Evolutionary conservation across 2,113 vertebrate species (phyloP).

Genomic region (Gymnarchus niloticus): DNA sequence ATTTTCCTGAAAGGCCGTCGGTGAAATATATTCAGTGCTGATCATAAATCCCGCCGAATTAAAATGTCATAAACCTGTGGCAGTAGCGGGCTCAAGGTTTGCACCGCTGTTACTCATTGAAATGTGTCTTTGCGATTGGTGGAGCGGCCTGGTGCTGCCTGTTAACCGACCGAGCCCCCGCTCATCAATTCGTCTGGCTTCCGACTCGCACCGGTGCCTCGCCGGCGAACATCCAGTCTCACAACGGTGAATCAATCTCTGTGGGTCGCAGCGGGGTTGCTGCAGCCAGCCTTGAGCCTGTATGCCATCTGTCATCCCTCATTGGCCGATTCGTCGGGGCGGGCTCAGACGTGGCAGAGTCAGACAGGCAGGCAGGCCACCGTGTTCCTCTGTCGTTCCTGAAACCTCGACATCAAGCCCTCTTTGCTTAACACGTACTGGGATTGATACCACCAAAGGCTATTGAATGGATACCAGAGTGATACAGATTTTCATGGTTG

Average conservation of each 20-base stretch:
- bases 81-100: constrained; percentile 4
- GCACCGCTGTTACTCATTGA: constrained; percentile 21
- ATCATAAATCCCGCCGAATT: constrained; percentile 19
- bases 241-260: constrained; percentile 28
- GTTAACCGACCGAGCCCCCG: neutral
- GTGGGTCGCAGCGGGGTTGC: constrained; percentile 33
- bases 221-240: neutral
- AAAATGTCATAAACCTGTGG: constrained; percentile 24
- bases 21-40: constrained; percentile 1
- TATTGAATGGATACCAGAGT: neutral
- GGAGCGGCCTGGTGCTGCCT: neutral
- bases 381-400: neutral
- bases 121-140: constrained; percentile 15
- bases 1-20: neutral
- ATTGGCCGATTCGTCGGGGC: constrained; percentile 23
- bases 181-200: constrained; percentile 1
- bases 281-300: constrained; percentile 37
- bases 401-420: neutral
- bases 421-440: neutral
- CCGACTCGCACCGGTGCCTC: neutral
- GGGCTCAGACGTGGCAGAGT: neutral
- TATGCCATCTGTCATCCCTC: constrained; percentile 42
- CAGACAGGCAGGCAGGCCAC: neutral
- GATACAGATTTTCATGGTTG: neutral
- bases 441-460: neutral